Evolutionary conservation across 2,888 invertebrate species (phyloP).

Genomic region (Nasonia oneida): DNA sequence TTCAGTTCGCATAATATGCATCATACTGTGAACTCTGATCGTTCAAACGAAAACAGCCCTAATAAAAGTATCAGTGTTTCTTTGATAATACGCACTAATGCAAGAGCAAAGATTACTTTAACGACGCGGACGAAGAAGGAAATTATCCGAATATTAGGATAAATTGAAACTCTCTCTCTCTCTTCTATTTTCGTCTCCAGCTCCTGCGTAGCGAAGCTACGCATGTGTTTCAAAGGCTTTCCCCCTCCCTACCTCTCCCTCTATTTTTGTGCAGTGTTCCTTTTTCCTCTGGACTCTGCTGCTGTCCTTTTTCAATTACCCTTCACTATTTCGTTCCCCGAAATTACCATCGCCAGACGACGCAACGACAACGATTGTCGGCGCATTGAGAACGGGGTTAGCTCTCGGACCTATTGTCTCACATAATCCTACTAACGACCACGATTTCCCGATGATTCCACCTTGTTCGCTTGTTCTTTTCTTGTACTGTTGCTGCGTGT

Average conservation of each 20-base stretch:
- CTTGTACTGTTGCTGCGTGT: slow-evolving; percentile 45
- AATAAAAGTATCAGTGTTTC: too few species aligned
- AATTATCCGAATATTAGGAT: slow-evolving; percentile 74
- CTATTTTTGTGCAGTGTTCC: slow-evolving; percentile 55
- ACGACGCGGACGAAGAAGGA: slow-evolving; percentile 58
- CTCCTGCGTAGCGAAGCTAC: not conserved
- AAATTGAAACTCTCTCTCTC: slow-evolving; percentile 68
- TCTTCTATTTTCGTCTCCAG: slow-evolving; percentile 22
- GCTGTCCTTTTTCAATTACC: slow-evolving; percentile 67
- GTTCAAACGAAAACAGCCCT: too few species aligned
- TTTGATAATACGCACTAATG: too few species aligned
- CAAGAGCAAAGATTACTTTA: not conserved
- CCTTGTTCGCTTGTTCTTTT: slow-evolving; percentile 57
- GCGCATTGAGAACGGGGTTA: slow-evolving; percentile 61
- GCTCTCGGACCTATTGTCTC: slow-evolving; percentile 65
- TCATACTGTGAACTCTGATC: too few species aligned
- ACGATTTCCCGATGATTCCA: slow-evolving; percentile 61
- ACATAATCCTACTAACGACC: slow-evolving; percentile 67
- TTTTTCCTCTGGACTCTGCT: not conserved
- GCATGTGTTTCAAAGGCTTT: not conserved
- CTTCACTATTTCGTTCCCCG: slow-evolving; percentile 65
- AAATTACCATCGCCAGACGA: slow-evolving; percentile 44
- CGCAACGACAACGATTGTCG: slow-evolving; percentile 63
- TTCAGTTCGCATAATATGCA: not conserved
- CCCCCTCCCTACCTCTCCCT: not conserved